Evolutionary conservation across 2,888 invertebrate species (phyloP), one percentile per base, ranked within the genome.

Genomic region (Dolichopus griseipennis): DNA sequence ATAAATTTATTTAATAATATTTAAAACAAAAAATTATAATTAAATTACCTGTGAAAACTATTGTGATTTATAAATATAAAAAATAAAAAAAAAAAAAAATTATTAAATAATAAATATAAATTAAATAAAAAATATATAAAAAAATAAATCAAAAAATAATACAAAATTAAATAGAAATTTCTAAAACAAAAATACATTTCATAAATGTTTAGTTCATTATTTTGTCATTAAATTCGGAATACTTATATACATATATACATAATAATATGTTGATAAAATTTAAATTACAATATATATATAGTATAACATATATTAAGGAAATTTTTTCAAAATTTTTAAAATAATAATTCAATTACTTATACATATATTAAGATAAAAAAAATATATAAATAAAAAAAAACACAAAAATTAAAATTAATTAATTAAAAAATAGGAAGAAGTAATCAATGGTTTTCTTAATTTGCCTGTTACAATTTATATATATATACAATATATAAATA

Each of bases 391-490:
- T 18, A 52, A 15, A 43, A 43, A 43, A 43, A 7, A 34, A 34
- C 9, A 7, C 5, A 34, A 7, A 7, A 43, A 52, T 18, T 18
- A 52, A 52, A 52, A 52, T 52, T 52, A 12, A 37, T 18, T 52
- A n/a, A 52, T 18, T 18, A 18, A 52, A 52, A n/a, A n/a, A n/a
- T n/a, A 27, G 27, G 1, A 52, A 52, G 18, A 52, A 18, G 52
- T 52, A 52, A 52, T 52, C 52, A 52, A 52, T 52, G 52, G 52
- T 52, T 52, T 52, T 52, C 52, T 52, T 52, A 52, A 52, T 52
- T 52, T 18, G 52, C 52, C 52, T 52, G 52, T 52, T 52, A 52
- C 6, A 52, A 52, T 52, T 18, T 52, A 37, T 37, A 37, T 10
- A 12, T 37, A 37, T 27, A 37, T 12, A 37, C 37, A 37, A 37